These are phyloP conservation scores for Leucophora obtusa DNA, from an alignment of 2,888 invertebrate genomes.

Conservation along the genomic window DNA sequence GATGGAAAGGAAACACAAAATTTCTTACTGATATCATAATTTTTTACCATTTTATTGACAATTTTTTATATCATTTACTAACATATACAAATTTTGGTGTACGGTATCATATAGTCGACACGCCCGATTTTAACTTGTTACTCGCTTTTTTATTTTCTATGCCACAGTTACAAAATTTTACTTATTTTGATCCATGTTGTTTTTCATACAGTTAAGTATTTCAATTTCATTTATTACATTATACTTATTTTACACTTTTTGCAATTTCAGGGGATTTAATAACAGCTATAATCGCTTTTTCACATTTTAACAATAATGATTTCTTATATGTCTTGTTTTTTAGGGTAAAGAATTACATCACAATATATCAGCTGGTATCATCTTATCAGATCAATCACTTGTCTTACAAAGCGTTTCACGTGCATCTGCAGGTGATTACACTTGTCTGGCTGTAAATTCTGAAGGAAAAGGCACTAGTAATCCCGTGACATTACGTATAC, in stretches of 20 bases:
- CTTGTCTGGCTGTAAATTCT: conserved; percentile 90
- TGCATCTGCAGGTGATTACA: conserved; percentile 91
- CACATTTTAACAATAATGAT: conserved; percentile 32
- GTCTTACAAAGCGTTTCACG: conserved; percentile 91
- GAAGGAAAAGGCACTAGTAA: conserved; percentile 90
- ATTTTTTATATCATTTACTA: no score
- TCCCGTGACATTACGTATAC: conserved; percentile 84
- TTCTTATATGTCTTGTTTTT: conserved; percentile 31
- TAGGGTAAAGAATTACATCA: conserved; percentile 90
- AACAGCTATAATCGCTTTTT: conserved; percentile 26
- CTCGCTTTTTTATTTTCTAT: conserved; percentile 19
- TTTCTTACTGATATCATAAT: no score
- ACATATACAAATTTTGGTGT: no score
- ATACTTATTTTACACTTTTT: neutral
- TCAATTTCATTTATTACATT: conserved; percentile 42
- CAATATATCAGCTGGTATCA: conserved; percentile 89
- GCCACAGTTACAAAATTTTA: conserved; percentile 43
- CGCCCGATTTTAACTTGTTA: no score
- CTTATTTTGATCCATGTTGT: conserved; percentile 28
- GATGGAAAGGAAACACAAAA: no score
- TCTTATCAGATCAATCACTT: conserved; percentile 91
- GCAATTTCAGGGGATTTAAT: conserved; percentile 20
- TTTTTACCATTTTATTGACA: no score
- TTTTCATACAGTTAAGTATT: conserved; percentile 4
- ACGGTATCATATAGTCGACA: no score